Conservation (phyloP, 2,797 vertebrate genomes). For the Choloepus didactylus region DNA sequence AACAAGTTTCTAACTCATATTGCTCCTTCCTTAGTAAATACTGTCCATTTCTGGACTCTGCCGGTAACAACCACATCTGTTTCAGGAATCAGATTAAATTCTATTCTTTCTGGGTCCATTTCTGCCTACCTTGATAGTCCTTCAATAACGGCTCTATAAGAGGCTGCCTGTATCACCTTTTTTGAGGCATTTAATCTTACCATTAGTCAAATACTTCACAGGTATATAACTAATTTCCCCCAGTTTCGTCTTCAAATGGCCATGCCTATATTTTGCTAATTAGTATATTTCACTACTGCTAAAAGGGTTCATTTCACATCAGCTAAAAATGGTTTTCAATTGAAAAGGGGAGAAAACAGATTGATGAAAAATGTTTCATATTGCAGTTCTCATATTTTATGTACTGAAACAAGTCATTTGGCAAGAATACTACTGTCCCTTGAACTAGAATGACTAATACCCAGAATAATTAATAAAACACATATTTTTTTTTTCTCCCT, state of each 20-base stretch:
- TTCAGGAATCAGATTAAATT: neutral
- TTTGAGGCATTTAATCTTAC: neutral
- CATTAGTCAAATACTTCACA: neutral
- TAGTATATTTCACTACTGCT: constrained; percentile 3
- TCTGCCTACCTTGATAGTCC: neutral
- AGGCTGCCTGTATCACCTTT: neutral
- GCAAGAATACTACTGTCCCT: neutral
- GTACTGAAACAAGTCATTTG: neutral
- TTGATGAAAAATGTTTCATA: neutral
- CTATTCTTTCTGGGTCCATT: neutral
- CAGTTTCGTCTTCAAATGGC: neutral
- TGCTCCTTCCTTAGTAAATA: neutral
- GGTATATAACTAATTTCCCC: neutral
- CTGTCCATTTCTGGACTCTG: neutral
- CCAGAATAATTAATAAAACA: neutral
- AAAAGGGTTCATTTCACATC: neutral
- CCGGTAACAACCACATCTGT: neutral
- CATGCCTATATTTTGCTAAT: neutral
- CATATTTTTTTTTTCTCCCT: neutral
- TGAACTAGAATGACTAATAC: neutral
- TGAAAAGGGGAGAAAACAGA: constrained; percentile 6
- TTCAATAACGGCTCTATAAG: neutral
- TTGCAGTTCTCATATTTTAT: neutral
- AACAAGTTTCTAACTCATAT: neutral
- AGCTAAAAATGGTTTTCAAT: neutral